Conservation (phyloP, 2,888 invertebrate species). For the Dolichomitus sp. region DNA sequence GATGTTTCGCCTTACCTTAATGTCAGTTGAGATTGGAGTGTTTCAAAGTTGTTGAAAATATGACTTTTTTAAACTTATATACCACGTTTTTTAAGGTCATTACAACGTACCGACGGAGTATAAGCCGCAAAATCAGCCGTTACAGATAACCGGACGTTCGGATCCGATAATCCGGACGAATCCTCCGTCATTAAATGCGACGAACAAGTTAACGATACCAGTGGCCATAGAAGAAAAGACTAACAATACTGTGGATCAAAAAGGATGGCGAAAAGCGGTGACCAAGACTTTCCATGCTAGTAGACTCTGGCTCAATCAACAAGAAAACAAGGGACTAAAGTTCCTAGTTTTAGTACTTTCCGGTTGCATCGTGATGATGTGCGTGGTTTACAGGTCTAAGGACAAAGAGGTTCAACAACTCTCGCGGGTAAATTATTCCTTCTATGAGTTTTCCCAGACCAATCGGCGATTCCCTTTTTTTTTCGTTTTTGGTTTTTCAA, state of each 20-base stretch:
- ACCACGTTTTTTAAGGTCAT: conserved; percentile 73
- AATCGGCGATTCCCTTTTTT: not conserved
- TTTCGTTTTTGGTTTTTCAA: conserved; percentile 3
- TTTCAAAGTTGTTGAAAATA: too few species aligned
- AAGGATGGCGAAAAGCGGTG: conserved; percentile 74
- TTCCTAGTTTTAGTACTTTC: conserved; percentile 90
- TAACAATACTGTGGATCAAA: conserved; percentile 69
- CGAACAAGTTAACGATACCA: conserved; percentile 69
- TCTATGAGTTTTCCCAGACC: not conserved
- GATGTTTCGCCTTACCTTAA: too few species aligned
- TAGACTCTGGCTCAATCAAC: conserved; percentile 91
- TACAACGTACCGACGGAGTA: conserved; percentile 82
- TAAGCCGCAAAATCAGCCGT: conserved; percentile 80
- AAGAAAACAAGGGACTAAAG: conserved; percentile 92
- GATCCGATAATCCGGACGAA: conserved; percentile 80
- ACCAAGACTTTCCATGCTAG: conserved; percentile 74
- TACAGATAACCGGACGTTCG: conserved; percentile 84
- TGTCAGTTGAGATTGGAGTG: too few species aligned
- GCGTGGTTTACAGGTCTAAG: conserved; percentile 92
- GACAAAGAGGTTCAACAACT: conserved; percentile 87
- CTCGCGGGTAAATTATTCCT: conserved; percentile 78
- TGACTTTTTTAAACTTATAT: too few species aligned
- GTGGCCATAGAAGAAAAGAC: conserved; percentile 51
- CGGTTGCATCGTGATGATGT: conserved; percentile 91
- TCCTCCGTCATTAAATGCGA: conserved; percentile 67